A percentile compares a stretch with the other conserved stretches of the same genome.
phyloP scores from a whole-genome alignment of 2,888 invertebrate species.

The Himalopsyche japonica region DNA sequence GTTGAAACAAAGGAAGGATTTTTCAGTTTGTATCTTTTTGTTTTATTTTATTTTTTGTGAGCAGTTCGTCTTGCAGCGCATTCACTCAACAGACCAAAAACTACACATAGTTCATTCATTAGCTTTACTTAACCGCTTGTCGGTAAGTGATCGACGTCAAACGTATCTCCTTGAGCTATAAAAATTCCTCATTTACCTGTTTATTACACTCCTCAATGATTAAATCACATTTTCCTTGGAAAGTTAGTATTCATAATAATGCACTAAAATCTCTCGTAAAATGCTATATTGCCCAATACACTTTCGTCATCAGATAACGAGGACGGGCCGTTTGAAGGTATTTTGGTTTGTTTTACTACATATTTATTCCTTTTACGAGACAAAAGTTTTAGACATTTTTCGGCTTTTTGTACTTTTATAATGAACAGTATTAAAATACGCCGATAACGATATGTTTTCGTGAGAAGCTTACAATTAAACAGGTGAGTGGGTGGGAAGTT shows the following conservation, averaged over 20 bases:
- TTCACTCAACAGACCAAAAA: too few relatives aligned
- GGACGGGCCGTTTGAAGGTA: not conserved
- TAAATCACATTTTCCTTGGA: not conserved
- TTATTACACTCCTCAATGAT: not conserved
- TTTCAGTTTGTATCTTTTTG: too few relatives aligned
- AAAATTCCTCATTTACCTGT: not conserved
- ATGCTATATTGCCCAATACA: not conserved
- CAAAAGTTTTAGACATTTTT: not conserved
- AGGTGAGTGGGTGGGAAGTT: too few relatives aligned
- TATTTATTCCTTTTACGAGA: not conserved
- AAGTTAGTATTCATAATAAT: not conserved
- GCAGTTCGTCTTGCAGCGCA: too few relatives aligned
- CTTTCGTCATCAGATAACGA: not conserved
- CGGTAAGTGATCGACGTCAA: not conserved
- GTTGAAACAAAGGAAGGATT: too few relatives aligned
- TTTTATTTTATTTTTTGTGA: too few relatives aligned
- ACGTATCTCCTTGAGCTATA: not conserved
- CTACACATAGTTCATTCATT: not conserved
- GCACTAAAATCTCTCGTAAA: not conserved
- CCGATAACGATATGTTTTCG: not conserved
- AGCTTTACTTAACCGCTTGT: not conserved
- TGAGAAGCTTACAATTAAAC: not conserved
- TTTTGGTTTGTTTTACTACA: not conserved
- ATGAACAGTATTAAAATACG: not conserved
- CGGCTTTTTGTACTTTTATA: not conserved